Conservation (phyloP, 1,140 invertebrate genomes). For the Bombus difficillimus region DNA sequence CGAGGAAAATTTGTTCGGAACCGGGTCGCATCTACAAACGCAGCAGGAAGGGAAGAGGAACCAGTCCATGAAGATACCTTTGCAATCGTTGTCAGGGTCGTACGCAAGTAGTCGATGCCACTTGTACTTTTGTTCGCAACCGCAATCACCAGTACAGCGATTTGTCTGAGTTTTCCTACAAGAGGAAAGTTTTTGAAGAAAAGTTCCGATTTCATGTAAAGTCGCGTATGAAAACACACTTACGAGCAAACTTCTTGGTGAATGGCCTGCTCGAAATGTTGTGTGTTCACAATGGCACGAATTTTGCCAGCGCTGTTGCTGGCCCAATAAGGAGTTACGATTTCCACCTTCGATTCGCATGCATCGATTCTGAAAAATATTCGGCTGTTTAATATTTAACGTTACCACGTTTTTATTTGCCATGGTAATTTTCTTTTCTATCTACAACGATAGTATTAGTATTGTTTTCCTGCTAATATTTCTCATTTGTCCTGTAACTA, state of each 20-base stretch:
- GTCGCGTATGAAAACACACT: constrained; percentile 73
- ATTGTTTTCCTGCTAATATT: too few relatives aligned
- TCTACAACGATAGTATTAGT: too few relatives aligned
- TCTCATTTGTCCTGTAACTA: too few relatives aligned
- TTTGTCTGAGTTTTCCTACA: constrained; percentile 90
- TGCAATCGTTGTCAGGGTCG: constrained; percentile 96
- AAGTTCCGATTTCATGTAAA: neutral
- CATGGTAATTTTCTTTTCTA: neutral
- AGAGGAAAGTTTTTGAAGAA: constrained; percentile 65
- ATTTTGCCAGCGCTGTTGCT: constrained; percentile 95
- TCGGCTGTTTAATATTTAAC: neutral
- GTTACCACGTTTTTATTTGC: neutral
- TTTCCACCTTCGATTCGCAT: constrained; percentile 96
- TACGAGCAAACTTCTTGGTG: constrained; percentile 97
- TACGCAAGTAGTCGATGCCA: constrained; percentile 94
- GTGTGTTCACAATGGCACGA: constrained; percentile 95
- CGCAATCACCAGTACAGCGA: constrained; percentile 91
- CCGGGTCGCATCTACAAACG: constrained; percentile 91
- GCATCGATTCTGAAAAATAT: constrained; percentile 88
- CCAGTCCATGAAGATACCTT: constrained; percentile 98
- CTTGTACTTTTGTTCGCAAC: constrained; percentile 95
- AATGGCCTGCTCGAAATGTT: constrained; percentile 97
- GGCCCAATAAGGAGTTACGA: constrained; percentile 96
- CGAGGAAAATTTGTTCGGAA: constrained; percentile 59
- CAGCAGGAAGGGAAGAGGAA: constrained; percentile 97